A percentile compares a stretch with the other conserved stretches of the same genome.
These are phyloP conservation scores for Pocillopora verrucosa DNA, from an alignment of 64 coral and sea anemone genomes.

Conservation along the genomic window DNA sequence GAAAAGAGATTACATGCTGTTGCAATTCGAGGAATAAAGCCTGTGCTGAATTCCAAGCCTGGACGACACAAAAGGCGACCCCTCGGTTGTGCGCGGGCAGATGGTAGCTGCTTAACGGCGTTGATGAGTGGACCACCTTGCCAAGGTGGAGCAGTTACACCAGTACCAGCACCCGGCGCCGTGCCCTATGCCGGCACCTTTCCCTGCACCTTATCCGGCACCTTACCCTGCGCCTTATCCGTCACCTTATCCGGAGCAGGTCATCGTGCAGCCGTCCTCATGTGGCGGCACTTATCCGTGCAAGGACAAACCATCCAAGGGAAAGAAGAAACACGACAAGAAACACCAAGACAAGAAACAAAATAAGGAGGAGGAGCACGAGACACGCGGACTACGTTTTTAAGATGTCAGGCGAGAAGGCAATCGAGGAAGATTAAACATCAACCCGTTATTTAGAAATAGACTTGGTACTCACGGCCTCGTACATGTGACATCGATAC, in stretches of 20 bases:
- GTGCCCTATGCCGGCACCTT: neutral
- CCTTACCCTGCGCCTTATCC: neutral
- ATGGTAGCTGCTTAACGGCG: neutral
- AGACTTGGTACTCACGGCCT: too few species aligned
- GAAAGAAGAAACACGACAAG: constrained; percentile 16
- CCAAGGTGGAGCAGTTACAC: constrained; percentile 1
- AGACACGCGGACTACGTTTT: neutral
- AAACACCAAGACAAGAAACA: constrained; percentile 24
- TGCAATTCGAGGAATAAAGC: constrained; percentile 1
- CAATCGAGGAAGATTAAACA: too few species aligned
- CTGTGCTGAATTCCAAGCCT: constrained; percentile 9
- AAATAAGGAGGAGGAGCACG: neutral
- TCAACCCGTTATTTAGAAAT: too few species aligned
- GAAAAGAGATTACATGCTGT: neutral
- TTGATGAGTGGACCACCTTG: neutral
- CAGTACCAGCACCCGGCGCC: too few species aligned
- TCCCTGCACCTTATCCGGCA: neutral
- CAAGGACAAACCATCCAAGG: constrained; percentile 4
- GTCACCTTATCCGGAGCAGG: neutral
- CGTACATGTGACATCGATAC: too few species aligned
- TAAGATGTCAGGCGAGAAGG: too few species aligned
- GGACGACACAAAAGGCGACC: neutral
- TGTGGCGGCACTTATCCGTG: constrained; percentile 35
- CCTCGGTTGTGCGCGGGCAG: constrained; percentile 10
- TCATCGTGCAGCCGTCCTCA: neutral